Evolutionary conservation across 1,140 invertebrate genomes (phyloP).

Genomic region (Eriocheir sinensis): DNA sequence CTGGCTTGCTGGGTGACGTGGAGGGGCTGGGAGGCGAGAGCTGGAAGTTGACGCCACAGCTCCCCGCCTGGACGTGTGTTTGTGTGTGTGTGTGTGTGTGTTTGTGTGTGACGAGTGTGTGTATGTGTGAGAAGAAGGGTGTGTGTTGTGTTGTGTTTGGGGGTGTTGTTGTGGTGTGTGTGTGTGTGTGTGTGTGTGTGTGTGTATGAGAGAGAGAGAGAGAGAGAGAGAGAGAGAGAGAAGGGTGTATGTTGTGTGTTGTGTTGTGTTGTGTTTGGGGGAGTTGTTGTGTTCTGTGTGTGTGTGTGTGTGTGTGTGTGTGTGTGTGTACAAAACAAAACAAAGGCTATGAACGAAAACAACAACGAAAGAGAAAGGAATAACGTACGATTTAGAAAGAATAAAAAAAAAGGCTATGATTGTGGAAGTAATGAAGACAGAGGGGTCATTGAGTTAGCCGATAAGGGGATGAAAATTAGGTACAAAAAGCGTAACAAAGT

Average conservation of each 20-base stretch:
- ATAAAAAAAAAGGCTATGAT: neutral
- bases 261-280: too few relatives aligned
- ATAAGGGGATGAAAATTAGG: too few relatives aligned
- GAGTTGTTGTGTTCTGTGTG: too few relatives aligned
- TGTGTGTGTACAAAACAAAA: too few relatives aligned
- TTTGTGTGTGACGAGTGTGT: too few relatives aligned
- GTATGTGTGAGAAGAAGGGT: neutral
- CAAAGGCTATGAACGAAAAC: neutral
- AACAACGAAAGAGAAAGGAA: slow-evolving; percentile 27
- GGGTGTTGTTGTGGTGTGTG: neutral
- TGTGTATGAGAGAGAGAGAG: neutral
- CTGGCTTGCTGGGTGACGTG: neutral
- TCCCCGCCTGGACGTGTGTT: neutral
- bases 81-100: too few relatives aligned
- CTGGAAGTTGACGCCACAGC: neutral
- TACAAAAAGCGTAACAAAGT: too few relatives aligned
- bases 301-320: too few relatives aligned
- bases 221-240: neutral
- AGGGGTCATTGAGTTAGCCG: neutral
- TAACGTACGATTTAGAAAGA: too few relatives aligned
- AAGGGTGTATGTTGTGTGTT: too few relatives aligned
- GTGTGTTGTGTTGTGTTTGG: neutral
- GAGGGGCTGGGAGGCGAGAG: neutral
- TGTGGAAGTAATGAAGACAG: neutral
- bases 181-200: neutral